These are phyloP conservation scores for Epizoanthus illoricatus DNA, from an alignment of 92 coral and sea anemone genomes.

Conservation along the genomic window DNA sequence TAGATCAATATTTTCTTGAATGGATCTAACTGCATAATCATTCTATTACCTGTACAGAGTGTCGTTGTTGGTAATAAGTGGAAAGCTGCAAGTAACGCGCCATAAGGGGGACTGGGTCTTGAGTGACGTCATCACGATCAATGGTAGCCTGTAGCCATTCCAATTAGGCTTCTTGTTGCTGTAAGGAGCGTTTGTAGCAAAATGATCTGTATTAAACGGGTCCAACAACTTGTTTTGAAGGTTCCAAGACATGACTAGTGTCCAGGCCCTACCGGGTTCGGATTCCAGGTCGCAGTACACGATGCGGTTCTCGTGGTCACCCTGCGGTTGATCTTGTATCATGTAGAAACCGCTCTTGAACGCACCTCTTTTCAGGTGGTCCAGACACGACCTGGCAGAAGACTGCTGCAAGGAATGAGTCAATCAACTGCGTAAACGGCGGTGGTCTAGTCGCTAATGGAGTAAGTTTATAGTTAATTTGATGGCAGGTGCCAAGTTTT, in stretches of 20 bases:
- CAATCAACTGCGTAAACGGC: too few relatives aligned
- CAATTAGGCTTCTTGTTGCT: constrained; percentile 8
- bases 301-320: constrained; percentile 8
- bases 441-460: too few relatives aligned
- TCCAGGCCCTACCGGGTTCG: constrained; percentile 21
- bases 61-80: background rate
- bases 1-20: too few relatives aligned
- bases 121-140: constrained; percentile 22
- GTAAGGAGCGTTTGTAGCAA: background rate
- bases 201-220: background rate
- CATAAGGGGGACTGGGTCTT: constrained; percentile 9
- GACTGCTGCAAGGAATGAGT: background rate
- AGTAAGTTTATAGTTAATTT: too few relatives aligned
- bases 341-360: background rate
- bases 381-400: constrained; percentile 15
- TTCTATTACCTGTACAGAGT: constrained; percentile 21
- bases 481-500: too few relatives aligned
- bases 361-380: constrained; percentile 15
- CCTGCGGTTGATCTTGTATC: constrained; percentile 11
- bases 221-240: background rate
- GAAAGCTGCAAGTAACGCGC: constrained; percentile 23
- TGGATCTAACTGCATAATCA: too few relatives aligned
- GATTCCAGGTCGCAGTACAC: constrained; percentile 21
- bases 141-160: constrained; percentile 19
- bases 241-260: constrained; percentile 16